These are phyloP conservation scores for Elgonia sp. DNA, from an alignment of 2,888 invertebrate species.

Conservation along the genomic window DNA sequence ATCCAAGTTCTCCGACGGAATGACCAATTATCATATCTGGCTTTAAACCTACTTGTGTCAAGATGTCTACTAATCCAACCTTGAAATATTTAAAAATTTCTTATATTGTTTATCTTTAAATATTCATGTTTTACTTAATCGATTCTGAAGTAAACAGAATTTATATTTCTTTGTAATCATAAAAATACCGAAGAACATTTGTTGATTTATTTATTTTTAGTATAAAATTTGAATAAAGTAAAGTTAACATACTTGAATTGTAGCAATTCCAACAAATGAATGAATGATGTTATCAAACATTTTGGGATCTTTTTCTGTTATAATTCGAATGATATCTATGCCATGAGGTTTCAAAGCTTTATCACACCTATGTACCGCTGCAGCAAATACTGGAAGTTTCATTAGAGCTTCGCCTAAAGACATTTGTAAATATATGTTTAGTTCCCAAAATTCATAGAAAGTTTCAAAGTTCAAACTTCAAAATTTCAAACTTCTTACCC, in stretches of 20 bases:
- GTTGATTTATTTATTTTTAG: no score
- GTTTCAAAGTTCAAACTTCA: not conserved
- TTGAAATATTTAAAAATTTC: constrained; percentile 51
- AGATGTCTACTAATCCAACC: constrained; percentile 90
- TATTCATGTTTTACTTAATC: no score
- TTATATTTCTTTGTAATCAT: no score
- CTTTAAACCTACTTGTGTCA: constrained; percentile 89
- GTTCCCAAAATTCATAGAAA: no score
- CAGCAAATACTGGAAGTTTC: constrained; percentile 89
- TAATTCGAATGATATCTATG: constrained; percentile 89
- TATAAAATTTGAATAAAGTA: no score
- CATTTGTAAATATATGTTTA: not conserved
- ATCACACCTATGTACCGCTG: constrained; percentile 89
- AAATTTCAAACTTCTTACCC: no score
- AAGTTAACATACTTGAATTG: constrained; percentile 88
- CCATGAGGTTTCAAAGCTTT: constrained; percentile 89
- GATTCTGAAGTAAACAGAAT: no score
- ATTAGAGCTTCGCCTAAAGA: constrained; percentile 86
- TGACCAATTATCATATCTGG: constrained; percentile 94
- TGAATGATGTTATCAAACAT: constrained; percentile 91
- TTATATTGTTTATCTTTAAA: no score
- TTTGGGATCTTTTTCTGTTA: constrained; percentile 89
- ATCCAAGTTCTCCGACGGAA: constrained; percentile 97
- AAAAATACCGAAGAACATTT: no score
- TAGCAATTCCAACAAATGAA: constrained; percentile 92